Evolutionary conservation across 2,888 invertebrate genomes (phyloP).

Genomic region (Cepaea hortensis): DNA sequence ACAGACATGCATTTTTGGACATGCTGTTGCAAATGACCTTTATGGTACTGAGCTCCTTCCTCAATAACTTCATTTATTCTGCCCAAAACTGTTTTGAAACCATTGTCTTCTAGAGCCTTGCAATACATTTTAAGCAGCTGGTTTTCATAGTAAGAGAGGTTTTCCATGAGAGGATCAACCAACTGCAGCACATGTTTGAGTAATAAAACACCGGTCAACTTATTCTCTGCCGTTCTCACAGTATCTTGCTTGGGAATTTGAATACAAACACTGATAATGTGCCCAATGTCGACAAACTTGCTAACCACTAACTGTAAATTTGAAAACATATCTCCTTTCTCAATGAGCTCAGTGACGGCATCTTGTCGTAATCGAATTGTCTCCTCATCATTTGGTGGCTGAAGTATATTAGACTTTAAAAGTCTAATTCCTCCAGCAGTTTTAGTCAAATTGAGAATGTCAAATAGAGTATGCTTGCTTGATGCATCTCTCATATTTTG

Average conservation of each 20-base stretch:
- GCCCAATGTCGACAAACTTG: conserved; percentile 84
- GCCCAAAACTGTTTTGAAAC: conserved; percentile 78
- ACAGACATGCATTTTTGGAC: conserved; percentile 87
- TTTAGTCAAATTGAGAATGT: conserved; percentile 83
- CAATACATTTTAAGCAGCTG: conserved; percentile 80
- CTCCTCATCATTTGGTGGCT: conserved; percentile 83
- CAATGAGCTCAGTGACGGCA: conserved; percentile 86
- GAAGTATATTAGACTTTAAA: conserved; percentile 85
- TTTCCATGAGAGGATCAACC: conserved; percentile 82
- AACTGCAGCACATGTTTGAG: conserved; percentile 87
- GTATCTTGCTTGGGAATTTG: conserved; percentile 53
- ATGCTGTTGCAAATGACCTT: conserved; percentile 79
- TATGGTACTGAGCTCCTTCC: conserved; percentile 79
- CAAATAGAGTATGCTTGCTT: conserved; percentile 80
- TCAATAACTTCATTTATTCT: conserved; percentile 80
- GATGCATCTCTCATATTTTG: conserved; percentile 73
- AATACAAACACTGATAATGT: conserved; percentile 70
- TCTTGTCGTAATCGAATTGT: conserved; percentile 84
- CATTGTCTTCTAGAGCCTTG: conserved; percentile 77
- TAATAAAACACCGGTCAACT: conserved; percentile 86
- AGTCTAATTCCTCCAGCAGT: conserved; percentile 86
- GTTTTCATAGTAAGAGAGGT: conserved; percentile 79
- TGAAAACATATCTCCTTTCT: conserved; percentile 82
- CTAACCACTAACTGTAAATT: conserved; percentile 79
- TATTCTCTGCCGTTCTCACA: conserved; percentile 81